Base-by-base conservation (phyloP, 2,113 vertebrate species). In the Bostrychus sinensis region DNA sequence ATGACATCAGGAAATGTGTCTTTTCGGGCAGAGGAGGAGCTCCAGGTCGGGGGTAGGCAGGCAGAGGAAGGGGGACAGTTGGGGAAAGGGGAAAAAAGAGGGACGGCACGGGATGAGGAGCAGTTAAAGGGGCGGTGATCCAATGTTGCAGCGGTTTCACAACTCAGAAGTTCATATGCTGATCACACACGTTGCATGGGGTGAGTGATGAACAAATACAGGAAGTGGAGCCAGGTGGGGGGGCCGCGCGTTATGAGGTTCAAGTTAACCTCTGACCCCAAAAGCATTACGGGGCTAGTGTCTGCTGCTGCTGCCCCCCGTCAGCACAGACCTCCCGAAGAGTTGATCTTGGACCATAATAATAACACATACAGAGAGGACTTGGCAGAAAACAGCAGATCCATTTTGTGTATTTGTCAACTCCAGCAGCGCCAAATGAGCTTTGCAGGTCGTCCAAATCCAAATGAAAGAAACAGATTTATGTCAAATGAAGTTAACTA, bases 1-100 rank as follows among this genome's bases (percentile, higher is more conserved):
- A 87, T 86, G 76, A 89, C 83, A 88, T 86, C 73, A 89, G 83
- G 85, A 89, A 90, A 85, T 79, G 84, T 85, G 82, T 84, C 82
- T 86, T 80, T 84, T 86, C 68, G 54, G 45, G 83, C 65, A 74
- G 51, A 62, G 87, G 86, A 84, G 69, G 86, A 82, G 85, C 70
- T 80, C 50, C 65, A 66, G 65, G 67, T 65, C 28, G 61, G 84
- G 67, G 75, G 76, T 64, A 77, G 77, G 78, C 57, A 65, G 65
- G 66, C 37, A 56, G 46, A 50, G 75, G 46, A n/a, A 39, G 75
- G 72, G 71, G 70, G 81, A 71, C 58, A 70, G 66, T 71, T 17
- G 9, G 66, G 62, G 82, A 65, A 67, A 32, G 39, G 54, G 37
- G n/a, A n/a, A 53, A 46, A 65, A 62, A 66, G 56, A 46, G 20